Evolutionary conservation across 1,140 invertebrate species (phyloP).

Genomic region (roundworm (Caenorhabditis elegans)): DNA sequence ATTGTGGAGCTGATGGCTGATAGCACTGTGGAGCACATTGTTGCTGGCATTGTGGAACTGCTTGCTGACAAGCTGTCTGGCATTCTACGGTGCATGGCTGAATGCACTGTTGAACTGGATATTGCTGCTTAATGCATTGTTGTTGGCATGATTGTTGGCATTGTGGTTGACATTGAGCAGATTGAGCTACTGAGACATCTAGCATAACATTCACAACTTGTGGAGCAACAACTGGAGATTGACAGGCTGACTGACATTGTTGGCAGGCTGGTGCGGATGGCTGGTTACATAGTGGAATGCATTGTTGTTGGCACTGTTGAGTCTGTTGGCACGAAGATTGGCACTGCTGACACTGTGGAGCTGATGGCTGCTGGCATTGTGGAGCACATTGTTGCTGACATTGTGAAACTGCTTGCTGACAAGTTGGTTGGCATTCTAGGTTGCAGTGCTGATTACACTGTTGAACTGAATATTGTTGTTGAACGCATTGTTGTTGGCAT

Average conservation of each 20-base stretch:
- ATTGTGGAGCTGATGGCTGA: constrained; percentile 14
- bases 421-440: too few relatives aligned
- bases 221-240: background rate
- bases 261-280: constrained; percentile 23
- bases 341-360: too few relatives aligned
- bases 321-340: constrained; percentile 9
- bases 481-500: too few relatives aligned
- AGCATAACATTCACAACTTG: background rate
- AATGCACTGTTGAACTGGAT: constrained; percentile 20
- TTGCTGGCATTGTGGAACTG: constrained; percentile 28
- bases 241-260: constrained; percentile 7
- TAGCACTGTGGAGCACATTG: constrained; percentile 12
- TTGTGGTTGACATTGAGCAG: constrained; percentile 21
- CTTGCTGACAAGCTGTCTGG: constrained; percentile 31
- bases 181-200: too few relatives aligned
- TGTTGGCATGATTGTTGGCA: background rate
- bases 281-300: constrained; percentile 41
- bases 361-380: too few relatives aligned
- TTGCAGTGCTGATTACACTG: too few relatives aligned
- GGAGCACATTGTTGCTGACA: too few relatives aligned
- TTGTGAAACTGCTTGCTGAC: too few relatives aligned
- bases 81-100: constrained; percentile 28
- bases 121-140: constrained; percentile 18
- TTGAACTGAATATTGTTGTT: too few relatives aligned
- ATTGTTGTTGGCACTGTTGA: constrained; percentile 32